phyloP scores from a whole-genome alignment of 2,888 invertebrate species.

The Agrochola lota region DNA sequence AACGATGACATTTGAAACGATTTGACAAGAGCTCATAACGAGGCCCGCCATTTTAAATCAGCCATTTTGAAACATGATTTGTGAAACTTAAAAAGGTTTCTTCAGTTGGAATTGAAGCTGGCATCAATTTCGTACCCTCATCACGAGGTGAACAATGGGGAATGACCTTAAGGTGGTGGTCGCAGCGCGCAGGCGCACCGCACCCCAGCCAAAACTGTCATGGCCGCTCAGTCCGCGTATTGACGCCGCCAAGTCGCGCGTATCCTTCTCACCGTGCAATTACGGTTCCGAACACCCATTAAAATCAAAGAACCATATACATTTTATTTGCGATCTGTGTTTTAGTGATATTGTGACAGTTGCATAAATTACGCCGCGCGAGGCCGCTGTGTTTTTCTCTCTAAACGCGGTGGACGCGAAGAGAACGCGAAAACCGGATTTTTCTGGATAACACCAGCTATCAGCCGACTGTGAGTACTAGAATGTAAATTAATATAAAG shows the following conservation, averaged over 20 bases:
- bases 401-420: conserved; percentile 62
- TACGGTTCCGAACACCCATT: conserved; percentile 55
- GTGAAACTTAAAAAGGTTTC: conserved; percentile 77
- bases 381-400: conserved; percentile 57
- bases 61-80: conserved; percentile 69
- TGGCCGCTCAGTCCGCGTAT: conserved; percentile 88
- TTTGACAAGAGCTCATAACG: conserved; percentile 58
- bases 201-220: conserved; percentile 85
- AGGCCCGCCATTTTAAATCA: conserved; percentile 63
- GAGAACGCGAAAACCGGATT: conserved; percentile 74
- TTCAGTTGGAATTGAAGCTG: conserved; percentile 71
- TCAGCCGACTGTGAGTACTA: conserved; percentile 80
- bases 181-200: conserved; percentile 81
- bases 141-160: conserved; percentile 83
- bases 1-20: conserved; percentile 53
- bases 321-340: conserved; percentile 61
- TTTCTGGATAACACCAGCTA: conserved; percentile 75
- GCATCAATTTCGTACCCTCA: conserved; percentile 72
- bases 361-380: conserved; percentile 45
- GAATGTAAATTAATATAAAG: conserved; percentile 43
- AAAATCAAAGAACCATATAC: conserved; percentile 59
- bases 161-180: conserved; percentile 80
- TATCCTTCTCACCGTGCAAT: conserved; percentile 61
- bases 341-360: conserved; percentile 70
- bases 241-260: conserved; percentile 82